Conservation (phyloP, 2,113 vertebrate genomes). For the Okapia johnstoni region DNA sequence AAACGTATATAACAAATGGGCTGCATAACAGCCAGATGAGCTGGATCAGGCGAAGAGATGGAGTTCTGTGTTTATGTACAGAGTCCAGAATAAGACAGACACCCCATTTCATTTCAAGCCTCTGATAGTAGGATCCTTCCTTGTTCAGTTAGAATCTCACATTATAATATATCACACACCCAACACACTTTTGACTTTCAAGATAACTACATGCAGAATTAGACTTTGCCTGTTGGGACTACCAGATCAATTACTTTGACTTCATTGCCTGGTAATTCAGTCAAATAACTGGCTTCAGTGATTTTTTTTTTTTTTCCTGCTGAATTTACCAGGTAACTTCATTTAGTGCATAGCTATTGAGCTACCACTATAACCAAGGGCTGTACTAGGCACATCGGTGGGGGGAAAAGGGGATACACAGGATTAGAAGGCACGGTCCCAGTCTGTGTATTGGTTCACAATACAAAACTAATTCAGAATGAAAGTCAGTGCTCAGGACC, state of each 20-base stretch:
- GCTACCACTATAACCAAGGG: neutral
- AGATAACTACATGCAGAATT: slow-evolving; percentile 34
- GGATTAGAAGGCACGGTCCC: neutral
- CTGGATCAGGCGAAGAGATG: neutral
- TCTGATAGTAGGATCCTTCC: neutral
- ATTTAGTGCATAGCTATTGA: neutral
- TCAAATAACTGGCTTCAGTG: slow-evolving; percentile 55
- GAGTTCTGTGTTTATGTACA: neutral
- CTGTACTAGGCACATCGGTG: neutral
- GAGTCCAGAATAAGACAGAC: neutral
- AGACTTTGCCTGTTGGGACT: slow-evolving; percentile 37
- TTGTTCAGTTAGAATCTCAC: slow-evolving; percentile 2
- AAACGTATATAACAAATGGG: neutral
- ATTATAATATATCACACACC: slow-evolving; percentile 16
- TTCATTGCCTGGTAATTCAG: slow-evolving; percentile 55
- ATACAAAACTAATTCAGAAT: neutral
- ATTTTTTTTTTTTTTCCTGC: slow-evolving; percentile 28
- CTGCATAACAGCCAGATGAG: neutral
- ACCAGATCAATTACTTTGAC: slow-evolving; percentile 60
- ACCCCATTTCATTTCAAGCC: neutral
- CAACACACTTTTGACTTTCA: slow-evolving; percentile 6
- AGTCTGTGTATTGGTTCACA: neutral
- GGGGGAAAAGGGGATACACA: neutral
- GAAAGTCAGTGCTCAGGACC: neutral
- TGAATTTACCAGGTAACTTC: slow-evolving; percentile 39